These are phyloP conservation scores for Lamellibrachia satsuma DNA, from an alignment of 2,888 invertebrate species.

Conservation along the genomic window DNA sequence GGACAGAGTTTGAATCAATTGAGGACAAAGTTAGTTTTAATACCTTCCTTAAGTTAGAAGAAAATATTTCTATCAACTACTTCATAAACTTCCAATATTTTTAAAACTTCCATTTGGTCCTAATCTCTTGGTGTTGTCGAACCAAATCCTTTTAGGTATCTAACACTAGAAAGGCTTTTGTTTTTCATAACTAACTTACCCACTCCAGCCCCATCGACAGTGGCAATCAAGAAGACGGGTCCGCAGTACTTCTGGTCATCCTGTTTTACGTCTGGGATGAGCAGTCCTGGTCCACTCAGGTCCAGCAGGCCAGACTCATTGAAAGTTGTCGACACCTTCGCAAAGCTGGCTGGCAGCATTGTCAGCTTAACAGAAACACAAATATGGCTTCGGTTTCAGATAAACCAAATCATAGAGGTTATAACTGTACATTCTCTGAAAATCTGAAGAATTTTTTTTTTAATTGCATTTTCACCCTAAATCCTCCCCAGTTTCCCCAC, in stretches of 20 bases:
- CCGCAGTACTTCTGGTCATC: conserved; percentile 27
- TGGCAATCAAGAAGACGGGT: not conserved
- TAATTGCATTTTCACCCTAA: no score
- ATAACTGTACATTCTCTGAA: no score
- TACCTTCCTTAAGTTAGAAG: no score
- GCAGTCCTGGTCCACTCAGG: conserved; percentile 27
- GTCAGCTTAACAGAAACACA: conserved; percentile 17
- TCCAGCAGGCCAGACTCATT: not conserved
- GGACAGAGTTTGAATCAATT: no score
- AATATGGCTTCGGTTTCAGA: not conserved
- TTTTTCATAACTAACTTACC: not conserved
- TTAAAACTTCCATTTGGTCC: no score
- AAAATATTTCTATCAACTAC: no score
- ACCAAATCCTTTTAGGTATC: no score
- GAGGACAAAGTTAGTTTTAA: no score
- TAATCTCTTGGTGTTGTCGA: no score
- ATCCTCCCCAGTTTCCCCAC: no score
- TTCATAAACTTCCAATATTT: no score
- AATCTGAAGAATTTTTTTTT: no score
- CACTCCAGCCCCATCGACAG: conserved; percentile 22
- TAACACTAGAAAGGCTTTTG: not conserved
- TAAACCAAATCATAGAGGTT: not conserved
- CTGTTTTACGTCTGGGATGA: conserved; percentile 23
- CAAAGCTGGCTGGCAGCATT: conserved; percentile 13
- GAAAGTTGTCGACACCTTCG: not conserved